Percentiles rank a stretch among this genome's conserved stretches.
Evolutionary conservation across 2,113 vertebrate genomes (phyloP).

Genomic region (Butorides virescens): DNA sequence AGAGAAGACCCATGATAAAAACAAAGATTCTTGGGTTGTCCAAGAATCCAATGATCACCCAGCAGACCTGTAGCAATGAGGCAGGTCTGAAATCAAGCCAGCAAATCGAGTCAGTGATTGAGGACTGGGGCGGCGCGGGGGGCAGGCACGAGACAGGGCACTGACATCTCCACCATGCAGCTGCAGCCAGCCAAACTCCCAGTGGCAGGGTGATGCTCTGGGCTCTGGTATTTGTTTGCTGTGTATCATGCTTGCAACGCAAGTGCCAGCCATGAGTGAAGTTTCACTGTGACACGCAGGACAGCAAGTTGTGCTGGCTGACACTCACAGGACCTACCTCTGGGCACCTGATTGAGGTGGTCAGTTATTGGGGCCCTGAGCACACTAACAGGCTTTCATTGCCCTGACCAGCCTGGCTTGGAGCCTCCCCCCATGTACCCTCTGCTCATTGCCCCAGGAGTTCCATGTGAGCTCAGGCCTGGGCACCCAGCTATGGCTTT

Average conservation of each 20-base stretch:
- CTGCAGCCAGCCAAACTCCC: background rate
- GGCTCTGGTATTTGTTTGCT: background rate
- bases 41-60: background rate
- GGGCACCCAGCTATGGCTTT: background rate
- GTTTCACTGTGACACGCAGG: background rate
- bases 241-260: background rate
- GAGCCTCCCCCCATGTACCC: background rate
- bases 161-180: background rate
- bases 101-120: background rate
- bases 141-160: background rate
- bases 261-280: background rate
- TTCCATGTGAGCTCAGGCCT: background rate
- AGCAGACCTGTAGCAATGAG: background rate
- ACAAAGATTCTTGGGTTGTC: background rate
- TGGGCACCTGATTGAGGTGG: too few species aligned
- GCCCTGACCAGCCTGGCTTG: background rate
- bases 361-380: background rate
- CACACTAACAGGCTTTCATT: background rate
- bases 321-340: background rate
- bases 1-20: background rate
- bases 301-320: background rate
- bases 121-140: background rate
- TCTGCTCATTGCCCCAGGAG: background rate
- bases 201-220: accelerated
- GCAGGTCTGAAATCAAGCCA: background rate